Evolutionary conservation across 2,888 invertebrate species (phyloP).

Genomic region (Lampropteryx suffumata): DNA sequence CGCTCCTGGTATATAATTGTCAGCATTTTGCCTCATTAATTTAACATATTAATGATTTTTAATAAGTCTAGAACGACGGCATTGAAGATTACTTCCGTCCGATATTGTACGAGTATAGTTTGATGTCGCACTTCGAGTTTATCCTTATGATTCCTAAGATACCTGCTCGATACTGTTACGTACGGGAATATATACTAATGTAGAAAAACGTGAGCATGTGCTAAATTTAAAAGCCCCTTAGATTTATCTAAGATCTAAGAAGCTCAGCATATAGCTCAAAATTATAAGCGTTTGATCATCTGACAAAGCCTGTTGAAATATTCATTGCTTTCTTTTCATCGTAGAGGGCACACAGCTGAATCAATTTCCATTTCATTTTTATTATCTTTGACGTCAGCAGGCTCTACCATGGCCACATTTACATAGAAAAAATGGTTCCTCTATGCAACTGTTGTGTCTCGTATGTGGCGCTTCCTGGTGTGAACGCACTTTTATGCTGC

Average conservation of each 20-base stretch:
- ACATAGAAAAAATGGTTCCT: not conserved
- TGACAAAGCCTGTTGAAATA: constrained; percentile 29
- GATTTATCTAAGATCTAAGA: too few species aligned
- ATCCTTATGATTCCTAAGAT: too few species aligned
- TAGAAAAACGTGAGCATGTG: too few species aligned
- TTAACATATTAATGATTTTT: constrained; percentile 1
- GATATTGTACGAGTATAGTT: too few species aligned
- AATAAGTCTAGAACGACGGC: not conserved
- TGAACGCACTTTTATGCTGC: not conserved
- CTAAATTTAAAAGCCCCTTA: too few species aligned
- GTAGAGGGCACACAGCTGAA: constrained; percentile 24
- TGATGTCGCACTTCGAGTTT: too few species aligned
- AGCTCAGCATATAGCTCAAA: constrained; percentile 12
- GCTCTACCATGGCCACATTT: constrained; percentile 3
- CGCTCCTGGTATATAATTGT: constrained; percentile 10
- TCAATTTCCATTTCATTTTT: constrained; percentile 36
- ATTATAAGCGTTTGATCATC: constrained; percentile 11
- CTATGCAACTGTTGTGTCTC: too few species aligned
- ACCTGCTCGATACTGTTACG: too few species aligned
- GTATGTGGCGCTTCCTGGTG: not conserved
- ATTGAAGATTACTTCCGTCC: not conserved
- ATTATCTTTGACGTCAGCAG: constrained; percentile 38
- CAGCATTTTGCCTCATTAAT: constrained; percentile 1
- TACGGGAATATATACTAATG: too few species aligned
- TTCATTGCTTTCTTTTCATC: constrained; percentile 30